phyloP scores from a whole-genome alignment of 1,140 invertebrate genomes.

The Fopius arisanus region DNA sequence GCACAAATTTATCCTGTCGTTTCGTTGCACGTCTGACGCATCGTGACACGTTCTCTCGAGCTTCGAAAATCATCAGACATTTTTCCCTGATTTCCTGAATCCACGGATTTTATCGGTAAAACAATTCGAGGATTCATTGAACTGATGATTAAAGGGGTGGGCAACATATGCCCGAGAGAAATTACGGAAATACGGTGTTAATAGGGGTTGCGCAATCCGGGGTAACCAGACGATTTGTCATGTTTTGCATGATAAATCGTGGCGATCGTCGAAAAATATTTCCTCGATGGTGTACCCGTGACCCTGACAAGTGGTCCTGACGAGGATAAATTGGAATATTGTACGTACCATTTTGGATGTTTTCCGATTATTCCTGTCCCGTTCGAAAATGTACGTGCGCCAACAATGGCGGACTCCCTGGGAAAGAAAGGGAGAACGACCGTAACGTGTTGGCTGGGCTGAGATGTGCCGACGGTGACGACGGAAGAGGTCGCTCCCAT shows the following conservation, averaged over 20 bases:
- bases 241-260: conserved; percentile 27
- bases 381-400: conserved; percentile 78
- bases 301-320: background rate
- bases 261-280: conserved; percentile 50
- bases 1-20: background rate
- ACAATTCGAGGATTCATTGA: background rate
- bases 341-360: conserved; percentile 87
- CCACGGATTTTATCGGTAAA: conserved; percentile 3
- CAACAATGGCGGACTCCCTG: conserved; percentile 83
- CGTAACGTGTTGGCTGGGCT: conserved; percentile 14
- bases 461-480: background rate
- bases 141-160: background rate
- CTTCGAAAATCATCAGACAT: too few relatives aligned
- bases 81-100: too few relatives aligned
- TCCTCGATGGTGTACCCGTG: too few relatives aligned
- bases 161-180: background rate
- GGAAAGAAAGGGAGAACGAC: conserved; percentile 55
- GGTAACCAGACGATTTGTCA: conserved; percentile 45
- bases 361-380: conserved; percentile 75
- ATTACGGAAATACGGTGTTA: conserved; percentile 13
- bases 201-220: conserved; percentile 59
- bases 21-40: conserved; percentile 26
- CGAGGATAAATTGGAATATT: conserved; percentile 44
- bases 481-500: conserved; percentile 1
- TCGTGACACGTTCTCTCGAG: conserved; percentile 47